These are phyloP conservation scores for Hartigia nigra DNA, from an alignment of 2,888 invertebrate genomes.

Conservation along the genomic window DNA sequence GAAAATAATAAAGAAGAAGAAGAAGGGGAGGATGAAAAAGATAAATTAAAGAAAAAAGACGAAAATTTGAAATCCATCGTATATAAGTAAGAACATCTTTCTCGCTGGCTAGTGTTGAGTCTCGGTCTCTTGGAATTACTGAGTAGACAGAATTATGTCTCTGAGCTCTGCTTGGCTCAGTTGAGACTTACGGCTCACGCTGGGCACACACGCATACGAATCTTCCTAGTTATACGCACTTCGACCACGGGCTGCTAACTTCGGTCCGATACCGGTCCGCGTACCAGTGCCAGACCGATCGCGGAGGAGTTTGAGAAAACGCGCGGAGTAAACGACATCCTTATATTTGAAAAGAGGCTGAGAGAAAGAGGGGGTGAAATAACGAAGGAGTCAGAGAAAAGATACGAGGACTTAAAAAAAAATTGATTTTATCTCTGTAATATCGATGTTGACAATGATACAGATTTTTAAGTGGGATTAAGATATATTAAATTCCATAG, in stretches of 20 bases:
- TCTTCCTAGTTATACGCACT: slow-evolving; percentile 22
- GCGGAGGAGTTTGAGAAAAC: slow-evolving; percentile 27
- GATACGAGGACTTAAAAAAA: not conserved
- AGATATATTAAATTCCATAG: not conserved
- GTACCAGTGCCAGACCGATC: slow-evolving; percentile 25
- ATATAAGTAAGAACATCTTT: slow-evolving; percentile 31
- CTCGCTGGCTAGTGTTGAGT: slow-evolving; percentile 10
- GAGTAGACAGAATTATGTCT: slow-evolving; percentile 65
- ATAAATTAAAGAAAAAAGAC: slow-evolving; percentile 29
- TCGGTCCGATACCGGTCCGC: slow-evolving; percentile 3
- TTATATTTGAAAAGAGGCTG: not conserved
- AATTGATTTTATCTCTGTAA: slow-evolving; percentile 4
- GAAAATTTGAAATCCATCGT: slow-evolving; percentile 18
- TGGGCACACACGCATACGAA: slow-evolving; percentile 55
- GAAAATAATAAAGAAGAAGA: not conserved
- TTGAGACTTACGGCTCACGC: slow-evolving; percentile 63
- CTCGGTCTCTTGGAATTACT: slow-evolving; percentile 57
- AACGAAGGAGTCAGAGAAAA: not conserved
- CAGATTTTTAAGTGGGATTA: not conserved
- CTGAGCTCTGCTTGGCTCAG: slow-evolving; percentile 62
- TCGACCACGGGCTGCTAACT: slow-evolving; percentile 6
- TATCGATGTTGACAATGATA: slow-evolving; percentile 4
- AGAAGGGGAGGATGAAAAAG: not conserved
- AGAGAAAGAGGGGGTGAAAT: not conserved
- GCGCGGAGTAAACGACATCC: not conserved